Conservation (phyloP, 1,140 invertebrate genomes). For the Zaprionus inermis region DNA sequence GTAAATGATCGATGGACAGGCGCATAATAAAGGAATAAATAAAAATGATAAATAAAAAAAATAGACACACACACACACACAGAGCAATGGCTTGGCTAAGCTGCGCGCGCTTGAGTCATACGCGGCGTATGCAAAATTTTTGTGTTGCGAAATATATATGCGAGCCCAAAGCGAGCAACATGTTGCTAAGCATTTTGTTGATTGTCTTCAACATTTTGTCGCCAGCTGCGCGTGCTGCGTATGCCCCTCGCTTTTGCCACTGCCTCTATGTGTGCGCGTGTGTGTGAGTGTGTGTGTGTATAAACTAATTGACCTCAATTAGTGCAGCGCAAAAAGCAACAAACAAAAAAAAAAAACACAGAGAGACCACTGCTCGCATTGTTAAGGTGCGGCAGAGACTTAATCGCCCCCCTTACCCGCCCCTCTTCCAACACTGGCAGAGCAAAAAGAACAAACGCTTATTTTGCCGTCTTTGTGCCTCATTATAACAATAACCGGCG, state of each 20-base stretch:
- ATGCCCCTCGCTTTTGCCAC: background rate
- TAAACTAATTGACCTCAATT: constrained; percentile 81
- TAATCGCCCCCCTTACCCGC: background rate
- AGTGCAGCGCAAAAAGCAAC: constrained; percentile 42
- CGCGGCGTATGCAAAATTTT: constrained; percentile 59
- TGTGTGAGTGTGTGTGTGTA: constrained; percentile 42
- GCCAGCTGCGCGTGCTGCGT: constrained; percentile 31
- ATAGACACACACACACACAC: constrained; percentile 5
- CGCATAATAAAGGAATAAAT: constrained; percentile 3
- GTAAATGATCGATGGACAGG: constrained; percentile 70
- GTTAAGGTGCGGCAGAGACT: constrained; percentile 39
- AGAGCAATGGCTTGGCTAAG: background rate
- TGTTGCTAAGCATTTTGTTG: constrained; percentile 66
- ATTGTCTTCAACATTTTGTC: constrained; percentile 40
- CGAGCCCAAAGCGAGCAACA: constrained; percentile 34
- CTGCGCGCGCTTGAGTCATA: constrained; percentile 37
- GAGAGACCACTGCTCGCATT: constrained; percentile 24
- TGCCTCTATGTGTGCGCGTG: background rate
- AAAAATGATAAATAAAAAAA: constrained; percentile 15
- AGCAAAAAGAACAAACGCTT: constrained; percentile 8
- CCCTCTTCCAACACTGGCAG: background rate
- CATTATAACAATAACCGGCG: constrained; percentile 14
- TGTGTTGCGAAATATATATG: constrained; percentile 57
- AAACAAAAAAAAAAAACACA: constrained; percentile 20
- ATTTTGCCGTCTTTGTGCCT: background rate